Evolutionary conservation across 2,113 vertebrate species (phyloP), one percentile per base, ranked within the genome.

Genomic region (Cacatua alba): DNA sequence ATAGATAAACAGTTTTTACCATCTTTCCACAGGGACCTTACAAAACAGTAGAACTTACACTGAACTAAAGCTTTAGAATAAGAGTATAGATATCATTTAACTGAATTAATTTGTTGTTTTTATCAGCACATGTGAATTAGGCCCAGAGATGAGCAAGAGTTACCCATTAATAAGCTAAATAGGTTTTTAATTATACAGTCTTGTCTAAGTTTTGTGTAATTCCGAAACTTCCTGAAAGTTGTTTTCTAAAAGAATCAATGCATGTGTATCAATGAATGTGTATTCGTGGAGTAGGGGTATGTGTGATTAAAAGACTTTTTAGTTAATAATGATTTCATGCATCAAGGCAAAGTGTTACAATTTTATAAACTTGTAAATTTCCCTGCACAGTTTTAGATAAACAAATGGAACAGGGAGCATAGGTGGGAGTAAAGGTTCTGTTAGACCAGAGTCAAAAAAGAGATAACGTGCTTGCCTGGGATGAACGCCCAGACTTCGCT

Each of bases 321-420:
- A 64, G 26, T 59, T 93, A 64, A n/a, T 28, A 55, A 68, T 13
- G 6, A 68, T 57, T 89, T 86, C 17, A 64, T 33, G 25, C 59
- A n/a, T 53, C 8, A 23, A 59, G 79, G 63, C 59, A 55, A 49
- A 43, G 82, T 16, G 31, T 63, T 82, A 44, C 9, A 14, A 57
- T 57, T 70, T 86, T 55, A 28, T 19, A 69, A 93, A 69, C n/a
- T 86, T 49, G 17, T 64, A 7, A 69, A 88, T 92, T 59, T 67
- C 39, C 88, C 68, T 14, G 64, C 80, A 72, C 10, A 62, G 46
- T 84, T 92, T 86, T 76, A 94, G 81, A 82, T 62, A 75, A 97
- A 84, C 29, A 96, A 79, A 80, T 25, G 8, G 23, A 63, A 41
- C n/a, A 80, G 49, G 55, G 70, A 94, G 52, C 6, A 33, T 15